Percentiles rank a stretch among this genome's conserved stretches.
phyloP scores from a whole-genome alignment of 2,113 vertebrate genomes.

The Circaetus gallicus region DNA sequence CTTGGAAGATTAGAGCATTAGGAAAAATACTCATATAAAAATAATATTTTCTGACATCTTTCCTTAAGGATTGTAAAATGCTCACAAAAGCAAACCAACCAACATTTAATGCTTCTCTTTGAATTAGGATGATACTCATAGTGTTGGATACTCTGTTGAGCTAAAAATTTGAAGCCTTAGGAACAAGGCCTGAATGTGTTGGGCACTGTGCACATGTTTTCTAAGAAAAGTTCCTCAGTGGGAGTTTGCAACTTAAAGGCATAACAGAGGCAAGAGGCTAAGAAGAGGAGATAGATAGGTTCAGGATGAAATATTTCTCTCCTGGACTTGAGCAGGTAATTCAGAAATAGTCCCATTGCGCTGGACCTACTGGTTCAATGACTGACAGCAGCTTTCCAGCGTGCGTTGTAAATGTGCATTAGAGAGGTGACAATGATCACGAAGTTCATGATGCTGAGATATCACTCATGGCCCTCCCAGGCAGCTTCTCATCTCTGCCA shows the following conservation, averaged over 20 bases:
- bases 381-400: neutral
- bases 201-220: fast-evolving
- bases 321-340: neutral
- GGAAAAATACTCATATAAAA: neutral
- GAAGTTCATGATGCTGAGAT: neutral
- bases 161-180: neutral
- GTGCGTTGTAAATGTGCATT: neutral
- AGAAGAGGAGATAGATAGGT: neutral
- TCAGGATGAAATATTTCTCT: neutral
- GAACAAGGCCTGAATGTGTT: neutral
- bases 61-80: neutral
- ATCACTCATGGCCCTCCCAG: neutral
- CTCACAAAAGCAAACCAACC: neutral
- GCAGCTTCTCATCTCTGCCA: neutral
- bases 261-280: neutral
- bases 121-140: neutral
- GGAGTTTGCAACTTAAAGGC: neutral
- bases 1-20: neutral
- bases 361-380: neutral
- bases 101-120: neutral
- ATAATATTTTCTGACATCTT: neutral
- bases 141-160: neutral
- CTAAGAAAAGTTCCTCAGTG: neutral
- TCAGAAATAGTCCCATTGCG: neutral
- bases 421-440: neutral